Evolutionary conservation across 1,140 invertebrate genomes (phyloP).

Genomic region (Hydropsyche tenuis): DNA sequence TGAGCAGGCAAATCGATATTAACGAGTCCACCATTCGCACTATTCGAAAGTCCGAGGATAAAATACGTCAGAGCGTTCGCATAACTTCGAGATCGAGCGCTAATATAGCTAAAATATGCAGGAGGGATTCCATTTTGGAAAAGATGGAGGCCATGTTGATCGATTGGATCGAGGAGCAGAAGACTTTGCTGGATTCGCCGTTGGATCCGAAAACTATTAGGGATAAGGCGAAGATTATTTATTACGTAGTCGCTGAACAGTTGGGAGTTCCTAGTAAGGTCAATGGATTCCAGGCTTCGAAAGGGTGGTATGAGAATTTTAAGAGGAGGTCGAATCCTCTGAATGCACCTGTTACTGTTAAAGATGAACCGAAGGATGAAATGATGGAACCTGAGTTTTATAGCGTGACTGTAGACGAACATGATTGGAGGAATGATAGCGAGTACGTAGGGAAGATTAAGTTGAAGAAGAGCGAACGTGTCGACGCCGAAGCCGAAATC

Average conservation of each 20-base stretch:
- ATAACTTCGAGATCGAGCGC: neutral
- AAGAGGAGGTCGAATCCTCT: neutral
- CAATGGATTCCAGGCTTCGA: neutral
- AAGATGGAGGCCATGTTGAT: neutral
- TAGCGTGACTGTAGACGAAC: neutral
- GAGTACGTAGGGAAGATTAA: no score
- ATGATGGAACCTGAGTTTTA: neutral
- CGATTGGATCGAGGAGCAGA: neutral
- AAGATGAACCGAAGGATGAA: neutral
- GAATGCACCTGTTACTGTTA: neutral
- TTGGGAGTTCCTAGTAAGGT: neutral
- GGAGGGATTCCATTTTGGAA: neutral
- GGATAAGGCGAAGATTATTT: neutral
- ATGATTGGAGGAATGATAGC: no score
- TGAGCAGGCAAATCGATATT: neutral
- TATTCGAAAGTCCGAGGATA: neutral
- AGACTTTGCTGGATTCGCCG: neutral
- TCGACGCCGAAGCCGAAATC: neutral
- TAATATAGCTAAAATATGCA: neutral
- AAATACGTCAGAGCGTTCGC: neutral
- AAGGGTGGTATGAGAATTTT: conserved; percentile 5
- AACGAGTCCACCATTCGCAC: neutral
- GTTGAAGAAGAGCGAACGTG: neutral
- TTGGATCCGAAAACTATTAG: neutral
- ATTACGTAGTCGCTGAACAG: neutral